These are phyloP conservation scores for Pilophorus perplexus DNA, from an alignment of 2,888 invertebrate species.

Conservation along the genomic window DNA sequence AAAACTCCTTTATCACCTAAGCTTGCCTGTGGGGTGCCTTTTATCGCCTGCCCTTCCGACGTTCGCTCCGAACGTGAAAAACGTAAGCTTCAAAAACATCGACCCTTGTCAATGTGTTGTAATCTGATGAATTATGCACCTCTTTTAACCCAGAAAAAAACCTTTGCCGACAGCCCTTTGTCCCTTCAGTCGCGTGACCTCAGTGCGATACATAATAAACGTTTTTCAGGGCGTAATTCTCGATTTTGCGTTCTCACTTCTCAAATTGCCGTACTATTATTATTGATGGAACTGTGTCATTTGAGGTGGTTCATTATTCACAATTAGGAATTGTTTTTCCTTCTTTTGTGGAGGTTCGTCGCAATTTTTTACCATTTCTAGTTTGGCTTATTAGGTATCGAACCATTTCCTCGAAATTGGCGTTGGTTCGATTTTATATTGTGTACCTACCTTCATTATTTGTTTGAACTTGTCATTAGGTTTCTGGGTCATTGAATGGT, in stretches of 20 bases:
- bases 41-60: neutral
- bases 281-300: constrained; percentile 1
- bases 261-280: constrained; percentile 2
- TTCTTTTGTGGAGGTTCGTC: too few relatives aligned
- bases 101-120: constrained; percentile 7
- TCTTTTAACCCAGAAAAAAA: neutral
- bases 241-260: constrained; percentile 14
- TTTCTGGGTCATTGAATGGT: too few relatives aligned
- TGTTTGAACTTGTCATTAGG: too few relatives aligned
- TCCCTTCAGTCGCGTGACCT: constrained; percentile 15
- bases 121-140: constrained; percentile 22
- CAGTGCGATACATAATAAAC: constrained; percentile 2
- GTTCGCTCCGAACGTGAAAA: constrained; percentile 1
- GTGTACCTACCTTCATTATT: too few relatives aligned
- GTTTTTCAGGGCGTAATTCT: neutral
- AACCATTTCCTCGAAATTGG: too few relatives aligned
- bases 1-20: neutral
- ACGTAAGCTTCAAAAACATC: constrained; percentile 10
- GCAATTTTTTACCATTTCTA: too few relatives aligned
- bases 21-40: neutral
- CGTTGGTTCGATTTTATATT: too few relatives aligned
- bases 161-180: constrained; percentile 2
- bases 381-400: too few relatives aligned
- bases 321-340: neutral
- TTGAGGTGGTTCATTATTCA: neutral